A percentile compares a stretch with the other conserved stretches of the same genome.
These are phyloP conservation scores for Siniperca chuatsi DNA, from an alignment of 2,113 vertebrate species.

Conservation along the genomic window DNA sequence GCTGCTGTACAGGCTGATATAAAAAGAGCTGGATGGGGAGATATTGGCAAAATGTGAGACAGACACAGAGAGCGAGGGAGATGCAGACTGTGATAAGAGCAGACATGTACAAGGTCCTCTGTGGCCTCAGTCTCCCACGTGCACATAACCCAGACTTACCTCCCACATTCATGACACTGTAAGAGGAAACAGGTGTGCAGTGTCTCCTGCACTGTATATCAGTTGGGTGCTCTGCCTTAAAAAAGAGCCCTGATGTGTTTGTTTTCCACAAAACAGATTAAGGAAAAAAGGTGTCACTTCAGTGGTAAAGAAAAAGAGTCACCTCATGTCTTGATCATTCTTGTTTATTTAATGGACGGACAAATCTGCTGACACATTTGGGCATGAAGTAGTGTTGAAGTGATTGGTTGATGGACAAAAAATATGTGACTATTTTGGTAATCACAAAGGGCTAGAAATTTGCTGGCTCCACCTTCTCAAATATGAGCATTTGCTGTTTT, in stretches of 20 bases:
- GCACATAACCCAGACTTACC: conserved; percentile 55
- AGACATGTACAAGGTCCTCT: conserved; percentile 69
- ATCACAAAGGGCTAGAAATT: not conserved
- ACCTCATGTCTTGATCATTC: not conserved
- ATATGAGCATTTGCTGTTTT: not conserved
- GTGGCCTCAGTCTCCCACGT: conserved; percentile 48
- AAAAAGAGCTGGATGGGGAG: conserved; percentile 44
- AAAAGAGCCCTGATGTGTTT: not conserved
- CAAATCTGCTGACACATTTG: not conserved
- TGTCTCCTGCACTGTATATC: not conserved
- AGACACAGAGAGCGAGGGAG: conserved; percentile 44
- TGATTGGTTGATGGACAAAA: too few species aligned
- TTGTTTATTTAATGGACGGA: not conserved
- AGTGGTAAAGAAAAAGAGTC: not conserved
- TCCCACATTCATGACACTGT: conserved; percentile 25
- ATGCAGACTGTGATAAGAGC: conserved; percentile 66
- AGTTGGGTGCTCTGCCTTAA: not conserved
- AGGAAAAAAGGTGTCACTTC: not conserved
- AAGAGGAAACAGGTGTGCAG: conserved; percentile 3
- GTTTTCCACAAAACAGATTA: not conserved
- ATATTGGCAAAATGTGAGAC: conserved; percentile 50
- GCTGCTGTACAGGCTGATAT: conserved; percentile 25
- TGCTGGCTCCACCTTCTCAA: not conserved
- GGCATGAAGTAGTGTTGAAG: not conserved
- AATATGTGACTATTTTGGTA: too few species aligned